Base-by-base conservation (phyloP, 1,140 invertebrate species). In the Chymomyza costata region DNA sequence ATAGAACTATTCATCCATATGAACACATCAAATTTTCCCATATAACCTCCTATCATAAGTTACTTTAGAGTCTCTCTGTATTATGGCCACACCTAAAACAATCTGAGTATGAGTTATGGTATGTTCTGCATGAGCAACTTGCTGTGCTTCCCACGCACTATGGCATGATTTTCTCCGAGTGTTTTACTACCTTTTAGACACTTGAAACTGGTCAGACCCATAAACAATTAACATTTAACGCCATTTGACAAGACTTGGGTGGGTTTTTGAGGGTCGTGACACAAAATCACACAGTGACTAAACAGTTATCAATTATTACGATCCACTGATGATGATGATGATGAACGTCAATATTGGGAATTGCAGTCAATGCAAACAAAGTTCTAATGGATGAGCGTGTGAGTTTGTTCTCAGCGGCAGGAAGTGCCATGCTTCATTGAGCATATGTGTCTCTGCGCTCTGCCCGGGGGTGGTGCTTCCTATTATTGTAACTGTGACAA, bases 271-370 rank as follows among this genome's bases (percentile, higher is more conserved):
- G 34, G 34, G 10, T 38, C 13, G 15, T 13, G 56, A 60, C 38
- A 54, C 47, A 48, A 39, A 70, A 70, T 71, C 68, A 64, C 46
- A 61, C 56, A 74, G 65, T 74, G 70, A 74, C 70, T 76, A 74
- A 74, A 74, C 70, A 76, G 65, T 74, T 74, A 74, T 69, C 70
- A 74, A 76, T 74, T 69, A 74, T 74, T 76, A 63, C 52, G 54
- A 67, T 38, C 47, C 56, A 65, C 39, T 35, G 46, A 40, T 50
- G 61, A 52, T 65, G 62, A 52, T 35, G 46, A 40, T 50, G 61
- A 52, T 65, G 62, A 52, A 35, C 57, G 50, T 56, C 64, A 59
- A 66, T 59, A 45, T 46, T 58, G 53, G 35, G 19, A 60, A 60
- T 28, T 56, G 45, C 31, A 39, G 39, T 38, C 14, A 56, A 61